Evolutionary conservation across 2,888 invertebrate species (phyloP), one percentile per base, ranked within the genome.

Genomic region (Drosophila longiperda): DNA sequence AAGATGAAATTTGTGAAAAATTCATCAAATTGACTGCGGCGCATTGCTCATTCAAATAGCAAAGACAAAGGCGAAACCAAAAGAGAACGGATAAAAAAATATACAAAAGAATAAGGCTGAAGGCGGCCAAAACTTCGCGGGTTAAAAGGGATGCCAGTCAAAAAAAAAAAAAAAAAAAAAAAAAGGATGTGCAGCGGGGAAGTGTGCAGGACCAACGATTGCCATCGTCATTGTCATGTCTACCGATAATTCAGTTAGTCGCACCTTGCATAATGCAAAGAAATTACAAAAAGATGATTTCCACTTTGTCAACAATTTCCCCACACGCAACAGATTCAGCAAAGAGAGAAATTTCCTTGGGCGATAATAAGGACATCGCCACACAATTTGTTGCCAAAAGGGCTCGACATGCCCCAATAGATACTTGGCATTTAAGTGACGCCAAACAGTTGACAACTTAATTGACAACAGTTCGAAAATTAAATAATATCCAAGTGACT

Each of bases 1-100:
- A 86, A 85, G 87, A 87, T 83, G 87, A 73, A 84, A 89, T 87
- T 83, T 87, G 79, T 87, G 79, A 82, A 89, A 89, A 76, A 85
- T 85, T 84, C 90, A 89, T 85, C 77, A 85, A 89, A 87, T 87
- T 84, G 84, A 89, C 89, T 87, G 76, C 76, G 74, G 75, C 74
- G 78, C 75, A 71, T 70, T 73, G 73, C 89, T 69, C 84, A 83
- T 79, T 84, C 77, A 83, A 80, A 83, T 67, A 55, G 54, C 69
- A 61, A 69, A 62, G 55, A 54, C 68, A 69, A 66, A 73, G 34
- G 42, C 40, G 12, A 20, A 23, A 54, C 29, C 40, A 38, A 45
- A 55, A 62, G 45, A 29, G 23, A 54, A 54, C 12, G n/a, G 36
- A 26, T 26, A 54, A 8, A 26, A 36, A 54, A 34, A 20, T 45